Conservation (phyloP, 2,888 invertebrate species). For the Hyposoter dolosus region DNA sequence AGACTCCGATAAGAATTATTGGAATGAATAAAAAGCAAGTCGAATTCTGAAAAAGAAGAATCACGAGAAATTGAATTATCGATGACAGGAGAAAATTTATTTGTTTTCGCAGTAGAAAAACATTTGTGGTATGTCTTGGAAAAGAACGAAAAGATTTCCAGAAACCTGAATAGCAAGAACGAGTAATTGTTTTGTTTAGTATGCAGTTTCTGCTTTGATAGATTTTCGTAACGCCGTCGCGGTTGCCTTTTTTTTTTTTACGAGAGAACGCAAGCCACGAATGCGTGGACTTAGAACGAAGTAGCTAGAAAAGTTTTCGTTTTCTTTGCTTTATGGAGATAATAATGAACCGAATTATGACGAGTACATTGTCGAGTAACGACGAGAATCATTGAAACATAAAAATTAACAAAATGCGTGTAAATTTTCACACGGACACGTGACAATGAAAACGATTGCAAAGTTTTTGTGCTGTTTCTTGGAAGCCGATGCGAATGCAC, state of each 20-base stretch:
- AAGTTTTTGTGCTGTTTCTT: background rate
- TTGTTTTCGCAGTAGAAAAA: background rate
- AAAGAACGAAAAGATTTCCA: background rate
- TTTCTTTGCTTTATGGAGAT: background rate
- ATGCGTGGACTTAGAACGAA: background rate
- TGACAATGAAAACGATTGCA: background rate
- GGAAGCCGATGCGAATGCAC: background rate
- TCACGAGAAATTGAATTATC: background rate
- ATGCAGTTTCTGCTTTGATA: background rate
- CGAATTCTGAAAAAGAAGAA: no score
- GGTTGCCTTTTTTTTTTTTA: background rate
- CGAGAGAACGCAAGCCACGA: background rate
- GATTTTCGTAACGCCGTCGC: background rate
- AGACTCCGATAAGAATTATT: background rate
- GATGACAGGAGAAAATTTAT: background rate
- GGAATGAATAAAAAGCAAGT: background rate
- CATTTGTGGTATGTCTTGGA: background rate
- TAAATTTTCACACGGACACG: slow-evolving; percentile 4
- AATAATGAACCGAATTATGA: background rate
- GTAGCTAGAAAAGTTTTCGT: background rate
- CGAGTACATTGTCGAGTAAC: background rate
- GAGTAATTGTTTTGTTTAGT: background rate
- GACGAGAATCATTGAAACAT: background rate
- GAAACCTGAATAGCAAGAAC: background rate
- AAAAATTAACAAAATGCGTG: background rate